phyloP scores from a whole-genome alignment of 1,140 invertebrate species.

The Kradibia gibbosae region DNA sequence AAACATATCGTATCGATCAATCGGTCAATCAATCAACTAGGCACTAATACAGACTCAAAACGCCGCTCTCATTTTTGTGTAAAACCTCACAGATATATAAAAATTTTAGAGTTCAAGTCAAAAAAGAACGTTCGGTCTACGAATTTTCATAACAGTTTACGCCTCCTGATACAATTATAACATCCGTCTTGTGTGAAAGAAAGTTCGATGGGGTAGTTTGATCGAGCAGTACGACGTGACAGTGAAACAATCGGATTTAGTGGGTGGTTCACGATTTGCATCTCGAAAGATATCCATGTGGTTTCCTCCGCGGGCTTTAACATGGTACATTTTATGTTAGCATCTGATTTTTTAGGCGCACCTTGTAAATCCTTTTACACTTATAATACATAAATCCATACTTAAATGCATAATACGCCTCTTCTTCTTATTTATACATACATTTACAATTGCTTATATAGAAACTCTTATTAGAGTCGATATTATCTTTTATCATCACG shows the following conservation, averaged over 20 bases:
- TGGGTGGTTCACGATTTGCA: slow-evolving; percentile 40
- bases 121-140: not conserved
- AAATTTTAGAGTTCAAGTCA: not conserved
- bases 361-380: slow-evolving; percentile 48
- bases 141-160: not conserved
- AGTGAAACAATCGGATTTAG: slow-evolving; percentile 48
- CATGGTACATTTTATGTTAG: slow-evolving; percentile 34
- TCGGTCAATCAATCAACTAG: slow-evolving; percentile 43
- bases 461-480: slow-evolving; percentile 42
- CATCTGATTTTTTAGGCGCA: slow-evolving; percentile 45
- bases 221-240: slow-evolving; percentile 26
- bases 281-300: slow-evolving; percentile 47
- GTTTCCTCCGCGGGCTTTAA: slow-evolving; percentile 42
- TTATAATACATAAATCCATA: slow-evolving; percentile 60
- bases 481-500: slow-evolving; percentile 47
- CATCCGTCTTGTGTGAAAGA: not conserved
- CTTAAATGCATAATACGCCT: slow-evolving; percentile 62
- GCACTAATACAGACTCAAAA: slow-evolving; percentile 41
- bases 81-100: not conserved
- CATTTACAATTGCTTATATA: slow-evolving; percentile 42
- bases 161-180: not conserved
- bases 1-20: slow-evolving; percentile 35
- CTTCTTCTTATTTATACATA: slow-evolving; percentile 53
- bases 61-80: not conserved
- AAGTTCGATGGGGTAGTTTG: not conserved